Evolutionary conservation across 1,140 invertebrate genomes (phyloP), one percentile per base, ranked within the genome.

Genomic region (Orius insidiosus): DNA sequence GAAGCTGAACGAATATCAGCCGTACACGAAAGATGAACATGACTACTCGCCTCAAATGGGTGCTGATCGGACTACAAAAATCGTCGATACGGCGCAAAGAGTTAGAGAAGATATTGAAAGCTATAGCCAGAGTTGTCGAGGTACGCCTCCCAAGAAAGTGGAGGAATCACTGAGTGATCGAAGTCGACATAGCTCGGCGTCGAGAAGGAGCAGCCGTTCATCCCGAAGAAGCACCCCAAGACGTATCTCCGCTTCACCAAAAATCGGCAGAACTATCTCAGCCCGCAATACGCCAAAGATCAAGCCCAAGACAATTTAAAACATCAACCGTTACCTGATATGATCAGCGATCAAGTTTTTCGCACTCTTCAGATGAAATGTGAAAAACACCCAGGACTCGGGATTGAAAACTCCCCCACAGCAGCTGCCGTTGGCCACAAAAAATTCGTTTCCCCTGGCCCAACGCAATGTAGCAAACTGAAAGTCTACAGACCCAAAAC

Each of bases 261-360:
- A 24, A 24, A 5, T 44, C 53, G 9, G 55, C 50, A n/a, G 30
- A 49, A 41, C 2, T 55, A 52, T 38, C 48, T 52, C 14, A 55
- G 53, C 38, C 47, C 54, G 8, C 45, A 75, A 45, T 68, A 81
- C 48, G 81, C 83, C 1, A 79, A 75, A 57, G 78, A 74, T 58
- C 74, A 84, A 61, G 76, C 80, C 53, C 70, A 75, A 50, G 80
- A 80, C 50, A 85, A 85, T 63, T 61, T 85, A 40, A 72, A 80
- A 54, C 83, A 85, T 58, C 76, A 82, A 53, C 80, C 80, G 2
- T 59, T 86, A 19, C 81, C 82, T 1, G 82, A 86, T 55, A 75
- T 72, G n/a, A 68, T 84, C 9, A 73, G 75, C 3, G 74, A 81
- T 50, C 53, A 62, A 19, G 62, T 71, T 2, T 76, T 72, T 50